Base-by-base conservation (phyloP, 2,888 invertebrate species). In the Zelleria hepariella region DNA sequence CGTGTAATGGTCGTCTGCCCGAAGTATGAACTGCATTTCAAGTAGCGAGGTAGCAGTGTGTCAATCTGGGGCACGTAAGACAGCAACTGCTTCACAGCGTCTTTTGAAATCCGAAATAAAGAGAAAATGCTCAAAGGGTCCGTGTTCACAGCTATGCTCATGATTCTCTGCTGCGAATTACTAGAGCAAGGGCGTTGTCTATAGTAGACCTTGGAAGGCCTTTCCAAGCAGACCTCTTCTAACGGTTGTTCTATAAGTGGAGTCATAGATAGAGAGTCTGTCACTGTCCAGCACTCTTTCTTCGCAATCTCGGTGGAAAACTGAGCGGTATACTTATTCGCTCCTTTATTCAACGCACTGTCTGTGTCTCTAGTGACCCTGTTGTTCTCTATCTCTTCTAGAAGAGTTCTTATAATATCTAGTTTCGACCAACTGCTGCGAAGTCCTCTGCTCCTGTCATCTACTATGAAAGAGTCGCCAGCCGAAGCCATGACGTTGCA, bases 61-160 rank as follows among this genome's bases (percentile, higher is more conserved):
- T 77, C 73, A 49, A 85, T 65, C 5, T 68, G 65, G 2, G 80
- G 78, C 65, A 85, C 62, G 59, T 71, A 79, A 0, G 82, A 80
- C 10, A 86, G 59, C 1, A 85, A 62, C 60, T 73, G 73, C 62
- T 69, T 77, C 4, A 84, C 61, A 0, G 79, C 68, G 15, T 82
- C 83, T 1, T 75, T 70, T 1, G 85, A 84, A 51, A 85, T 67
- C 21, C 69, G 73, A 53, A 86, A 48, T 48, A 86, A 64, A 1
- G 77, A 74, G 0, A 77, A 58, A 10, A 85, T 63, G 8, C 83
- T 77, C 0, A 86, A 59, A 6, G 86, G 86, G 57, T 86, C 87
- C 3, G 86, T 86, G 59, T 86, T 86, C n/a, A 83, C 80, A 2
- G 81, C 83, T 60, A 79, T 79, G 0, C 80, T 75, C 65, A 78